Conservation (phyloP, 2,888 invertebrate genomes). For the Drosophila greeni region DNA sequence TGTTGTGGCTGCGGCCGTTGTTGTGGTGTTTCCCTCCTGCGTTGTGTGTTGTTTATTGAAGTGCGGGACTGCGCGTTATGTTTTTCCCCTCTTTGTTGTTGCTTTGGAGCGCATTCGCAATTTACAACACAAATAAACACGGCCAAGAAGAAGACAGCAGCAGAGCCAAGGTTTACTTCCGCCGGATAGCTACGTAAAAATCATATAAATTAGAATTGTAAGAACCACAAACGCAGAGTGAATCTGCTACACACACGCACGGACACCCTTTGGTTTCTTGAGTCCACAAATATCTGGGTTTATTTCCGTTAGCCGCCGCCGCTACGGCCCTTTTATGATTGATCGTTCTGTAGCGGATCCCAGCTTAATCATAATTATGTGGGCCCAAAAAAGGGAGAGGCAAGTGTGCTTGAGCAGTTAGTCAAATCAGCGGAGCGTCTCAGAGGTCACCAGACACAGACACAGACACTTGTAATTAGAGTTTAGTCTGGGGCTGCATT, state of each 20-base stretch:
- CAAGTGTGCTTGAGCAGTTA: conserved; percentile 24
- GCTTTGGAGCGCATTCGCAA: conserved; percentile 67
- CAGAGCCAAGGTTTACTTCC: conserved; percentile 67
- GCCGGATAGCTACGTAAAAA: conserved; percentile 72
- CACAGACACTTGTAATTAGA: conserved; percentile 38
- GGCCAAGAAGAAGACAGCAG: conserved; percentile 40
- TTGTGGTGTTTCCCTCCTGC: conserved; percentile 50
- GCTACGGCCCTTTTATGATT: conserved; percentile 41
- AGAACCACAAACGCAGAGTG: conserved; percentile 18
- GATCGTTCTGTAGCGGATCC: conserved; percentile 26
- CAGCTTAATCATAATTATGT: conserved; percentile 30
- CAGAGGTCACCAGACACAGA: conserved; percentile 33
- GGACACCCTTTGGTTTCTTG: conserved; percentile 12
- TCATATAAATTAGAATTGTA: conserved; percentile 63
- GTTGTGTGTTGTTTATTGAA: conserved; percentile 70
- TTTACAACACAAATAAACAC: conserved; percentile 69
- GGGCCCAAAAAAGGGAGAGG: conserved; percentile 1
- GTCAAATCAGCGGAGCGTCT: conserved; percentile 34
- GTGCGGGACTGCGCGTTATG: conserved; percentile 52
- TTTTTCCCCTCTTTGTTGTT: conserved; percentile 45
- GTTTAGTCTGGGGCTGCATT: conserved; percentile 25
- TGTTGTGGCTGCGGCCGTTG: conserved; percentile 38
- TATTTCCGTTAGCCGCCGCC: conserved; percentile 40
- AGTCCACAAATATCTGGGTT: conserved; percentile 12
- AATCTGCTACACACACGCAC: conserved; percentile 11